These are phyloP conservation scores for Embidobia sp. DNA, from an alignment of 2,888 invertebrate species.

Conservation along the genomic window DNA sequence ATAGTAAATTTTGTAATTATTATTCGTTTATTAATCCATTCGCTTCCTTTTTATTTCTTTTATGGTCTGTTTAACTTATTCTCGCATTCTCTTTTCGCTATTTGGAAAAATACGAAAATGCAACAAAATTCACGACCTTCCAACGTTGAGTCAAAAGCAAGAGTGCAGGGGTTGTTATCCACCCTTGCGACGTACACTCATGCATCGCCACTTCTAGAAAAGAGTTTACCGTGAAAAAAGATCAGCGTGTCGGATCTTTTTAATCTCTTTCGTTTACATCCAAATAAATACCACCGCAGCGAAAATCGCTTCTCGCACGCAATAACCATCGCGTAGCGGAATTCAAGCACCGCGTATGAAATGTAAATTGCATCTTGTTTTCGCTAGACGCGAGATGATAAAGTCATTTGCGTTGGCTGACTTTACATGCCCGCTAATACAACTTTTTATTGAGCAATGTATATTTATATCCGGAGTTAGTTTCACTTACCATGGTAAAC, in stretches of 20 bases:
- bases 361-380: slow-evolving; percentile 47
- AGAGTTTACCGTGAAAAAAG: slow-evolving; percentile 23
- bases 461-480: slow-evolving; percentile 11
- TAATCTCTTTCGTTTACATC: slow-evolving; percentile 46
- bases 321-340: slow-evolving; percentile 32
- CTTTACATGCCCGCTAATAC: slow-evolving; percentile 13
- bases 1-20: not conserved
- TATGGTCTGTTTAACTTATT: not conserved
- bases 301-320: slow-evolving; percentile 33
- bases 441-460: slow-evolving; percentile 29
- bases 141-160: not conserved
- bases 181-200: slow-evolving; percentile 2
- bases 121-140: not conserved
- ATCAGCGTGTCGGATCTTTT: slow-evolving; percentile 28
- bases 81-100: slow-evolving; percentile 14
- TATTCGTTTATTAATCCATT: not conserved
- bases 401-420: slow-evolving; percentile 26
- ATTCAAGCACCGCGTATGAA: slow-evolving; percentile 31
- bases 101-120: slow-evolving; percentile 10
- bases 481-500: not conserved
- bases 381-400: slow-evolving; percentile 14
- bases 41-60: not conserved
- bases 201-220: slow-evolving; percentile 19
- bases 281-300: slow-evolving; percentile 34
- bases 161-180: slow-evolving; percentile 2